Percentiles rank a stretch among this genome's conserved stretches.
These are phyloP conservation scores for Dasyurus viverrinus DNA, from an alignment of 2,113 vertebrate genomes.

Conservation along the genomic window DNA sequence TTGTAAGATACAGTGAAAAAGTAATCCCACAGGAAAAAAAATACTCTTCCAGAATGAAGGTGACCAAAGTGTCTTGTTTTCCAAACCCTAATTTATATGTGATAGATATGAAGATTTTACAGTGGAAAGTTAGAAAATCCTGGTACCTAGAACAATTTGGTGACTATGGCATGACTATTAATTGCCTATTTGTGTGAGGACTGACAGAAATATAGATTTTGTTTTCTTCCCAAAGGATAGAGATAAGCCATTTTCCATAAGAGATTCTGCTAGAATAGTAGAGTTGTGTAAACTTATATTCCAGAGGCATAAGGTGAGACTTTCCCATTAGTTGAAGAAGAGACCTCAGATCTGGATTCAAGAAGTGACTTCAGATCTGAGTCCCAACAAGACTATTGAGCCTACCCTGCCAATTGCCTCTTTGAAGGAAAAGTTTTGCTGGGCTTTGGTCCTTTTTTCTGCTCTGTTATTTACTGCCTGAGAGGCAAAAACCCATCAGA, in stretches of 20 bases:
- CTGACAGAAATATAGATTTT: background rate
- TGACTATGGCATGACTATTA: background rate
- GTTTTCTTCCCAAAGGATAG: background rate
- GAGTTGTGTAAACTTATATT: background rate
- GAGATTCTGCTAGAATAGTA: background rate
- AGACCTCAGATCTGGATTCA: background rate
- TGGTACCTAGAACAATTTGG: background rate
- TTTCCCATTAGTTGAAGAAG: background rate
- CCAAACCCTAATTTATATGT: background rate
- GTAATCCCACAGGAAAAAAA: background rate
- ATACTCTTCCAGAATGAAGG: background rate
- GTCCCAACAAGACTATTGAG: background rate
- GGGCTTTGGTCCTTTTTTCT: background rate
- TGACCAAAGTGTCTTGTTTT: background rate
- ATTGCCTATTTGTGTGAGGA: background rate
- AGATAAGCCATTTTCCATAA: background rate
- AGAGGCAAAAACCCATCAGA: too few species aligned
- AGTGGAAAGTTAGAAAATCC: background rate
- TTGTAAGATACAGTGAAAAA: background rate
- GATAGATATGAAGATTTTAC: background rate
- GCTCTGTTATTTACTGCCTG: background rate
- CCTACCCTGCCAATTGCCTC: background rate
- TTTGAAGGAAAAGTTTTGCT: background rate
- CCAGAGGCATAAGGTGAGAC: background rate
- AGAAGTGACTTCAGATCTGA: background rate